These are phyloP conservation scores for Agriopis marginaria DNA, from an alignment of 2,888 invertebrate species.

Conservation along the genomic window DNA sequence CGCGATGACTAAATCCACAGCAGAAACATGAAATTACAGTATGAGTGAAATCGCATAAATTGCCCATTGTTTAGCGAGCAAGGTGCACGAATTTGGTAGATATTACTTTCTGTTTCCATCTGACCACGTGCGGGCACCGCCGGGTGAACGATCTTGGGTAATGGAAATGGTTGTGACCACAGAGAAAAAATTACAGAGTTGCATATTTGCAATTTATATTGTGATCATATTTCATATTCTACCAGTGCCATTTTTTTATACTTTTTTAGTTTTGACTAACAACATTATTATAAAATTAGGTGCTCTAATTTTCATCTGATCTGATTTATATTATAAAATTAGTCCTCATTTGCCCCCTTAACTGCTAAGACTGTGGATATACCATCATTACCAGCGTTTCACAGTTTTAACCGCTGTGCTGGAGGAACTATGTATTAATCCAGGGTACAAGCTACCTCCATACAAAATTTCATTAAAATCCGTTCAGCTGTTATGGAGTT, in stretches of 20 bases:
- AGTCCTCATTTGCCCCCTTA: too few species aligned
- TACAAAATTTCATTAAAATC: background rate
- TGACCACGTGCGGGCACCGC: slow-evolving; percentile 62
- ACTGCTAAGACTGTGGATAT: too few species aligned
- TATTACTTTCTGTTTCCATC: slow-evolving; percentile 81
- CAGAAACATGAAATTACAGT: slow-evolving; percentile 79
- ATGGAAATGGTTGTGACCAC: slow-evolving; percentile 13
- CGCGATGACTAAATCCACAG: slow-evolving; percentile 27
- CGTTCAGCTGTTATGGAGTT: background rate
- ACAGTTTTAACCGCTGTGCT: too few species aligned
- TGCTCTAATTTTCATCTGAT: too few species aligned
- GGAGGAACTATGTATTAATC: too few species aligned
- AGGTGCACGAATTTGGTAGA: slow-evolving; percentile 80
- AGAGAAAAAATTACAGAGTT: slow-evolving; percentile 10
- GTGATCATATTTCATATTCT: background rate
- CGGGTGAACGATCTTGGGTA: slow-evolving; percentile 27
- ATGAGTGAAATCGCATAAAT: slow-evolving; percentile 85
- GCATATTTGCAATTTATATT: background rate
- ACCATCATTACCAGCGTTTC: too few species aligned
- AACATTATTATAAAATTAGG: too few species aligned
- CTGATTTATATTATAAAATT: too few species aligned
- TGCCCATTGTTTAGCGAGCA: slow-evolving; percentile 75
- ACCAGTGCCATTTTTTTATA: too few species aligned
- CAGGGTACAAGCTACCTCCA: too few species aligned
- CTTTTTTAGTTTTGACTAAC: too few species aligned